A percentile compares a stretch with the other conserved stretches of the same genome.
Evolutionary conservation across 2,113 vertebrate species (phyloP).

Genomic region (Thamnaconus septentrionalis): DNA sequence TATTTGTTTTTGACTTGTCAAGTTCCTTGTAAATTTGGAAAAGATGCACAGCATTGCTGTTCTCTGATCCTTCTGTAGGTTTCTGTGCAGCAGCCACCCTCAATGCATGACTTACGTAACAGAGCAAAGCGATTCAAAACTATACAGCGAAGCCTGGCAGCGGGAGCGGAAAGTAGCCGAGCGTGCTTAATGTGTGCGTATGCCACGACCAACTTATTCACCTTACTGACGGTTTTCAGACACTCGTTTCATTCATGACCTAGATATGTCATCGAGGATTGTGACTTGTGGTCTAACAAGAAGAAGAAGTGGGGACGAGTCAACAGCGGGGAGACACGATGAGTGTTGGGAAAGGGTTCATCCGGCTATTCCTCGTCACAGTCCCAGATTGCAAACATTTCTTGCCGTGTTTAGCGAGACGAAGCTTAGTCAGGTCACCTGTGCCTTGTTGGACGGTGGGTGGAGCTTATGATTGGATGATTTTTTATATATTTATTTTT

Average conservation of each 20-base stretch:
- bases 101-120: too few species aligned
- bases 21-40: slow-evolving; percentile 12
- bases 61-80: slow-evolving; percentile 10
- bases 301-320: too few species aligned
- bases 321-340: too few species aligned
- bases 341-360: too few species aligned
- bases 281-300: slow-evolving; percentile 2
- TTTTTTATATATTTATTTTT: too few species aligned
- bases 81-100: background rate
- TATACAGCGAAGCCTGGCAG: slow-evolving; percentile 21
- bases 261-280: slow-evolving; percentile 17
- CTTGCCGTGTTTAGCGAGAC: too few species aligned
- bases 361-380: too few species aligned
- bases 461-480: too few species aligned
- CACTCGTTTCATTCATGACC: slow-evolving; percentile 26
- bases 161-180: slow-evolving; percentile 29
- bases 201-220: slow-evolving; percentile 26
- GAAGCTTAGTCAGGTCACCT: too few species aligned
- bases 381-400: too few species aligned
- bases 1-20: slow-evolving; percentile 32
- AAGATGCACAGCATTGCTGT: slow-evolving; percentile 28
- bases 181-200: background rate
- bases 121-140: background rate
- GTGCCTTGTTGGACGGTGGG: too few species aligned
- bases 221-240: slow-evolving; percentile 34